Percentiles rank a stretch among this genome's conserved stretches.
Conservation (phyloP, 2,113 vertebrate species). For the Chlorodrepanis virens region DNA sequence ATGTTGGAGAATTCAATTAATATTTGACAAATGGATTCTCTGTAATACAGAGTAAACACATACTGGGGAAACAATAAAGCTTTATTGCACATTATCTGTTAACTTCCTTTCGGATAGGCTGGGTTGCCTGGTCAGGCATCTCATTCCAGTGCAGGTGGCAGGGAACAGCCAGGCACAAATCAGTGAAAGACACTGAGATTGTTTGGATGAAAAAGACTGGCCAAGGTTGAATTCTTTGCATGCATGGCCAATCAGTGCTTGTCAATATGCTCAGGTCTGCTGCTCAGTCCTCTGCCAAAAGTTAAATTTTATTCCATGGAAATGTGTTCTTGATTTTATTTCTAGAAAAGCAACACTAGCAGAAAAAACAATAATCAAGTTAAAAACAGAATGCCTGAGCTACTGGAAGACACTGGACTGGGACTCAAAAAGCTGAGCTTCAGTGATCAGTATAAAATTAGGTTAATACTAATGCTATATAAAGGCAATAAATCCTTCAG, state of each 20-base stretch:
- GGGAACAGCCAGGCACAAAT: neutral
- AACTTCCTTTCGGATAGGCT: neutral
- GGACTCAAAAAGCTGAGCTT: neutral
- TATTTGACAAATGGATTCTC: slow-evolving; percentile 58
- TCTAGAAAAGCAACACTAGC: neutral
- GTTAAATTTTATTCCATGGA: neutral
- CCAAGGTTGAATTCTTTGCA: neutral
- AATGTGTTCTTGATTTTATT: neutral
- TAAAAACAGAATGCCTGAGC: neutral
- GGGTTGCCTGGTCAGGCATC: slow-evolving; percentile 1
- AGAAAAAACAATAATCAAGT: neutral
- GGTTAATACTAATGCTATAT: neutral
- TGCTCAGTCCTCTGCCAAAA: neutral
- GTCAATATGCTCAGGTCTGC: neutral
- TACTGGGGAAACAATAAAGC: slow-evolving; percentile 18
- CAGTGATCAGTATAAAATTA: neutral
- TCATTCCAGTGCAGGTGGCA: slow-evolving; percentile 20
- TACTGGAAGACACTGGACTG: neutral
- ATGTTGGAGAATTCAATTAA: slow-evolving; percentile 66
- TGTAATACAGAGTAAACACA: slow-evolving; percentile 44
- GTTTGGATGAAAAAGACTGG: neutral
- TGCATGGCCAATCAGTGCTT: rapidly evolving
- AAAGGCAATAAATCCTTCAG: neutral
- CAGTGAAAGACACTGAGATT: neutral
- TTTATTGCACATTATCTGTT: neutral